Evolutionary conservation across 2,113 vertebrate species (phyloP), one percentile per base, ranked within the genome.

Genomic region (Seriola aureovittata): DNA sequence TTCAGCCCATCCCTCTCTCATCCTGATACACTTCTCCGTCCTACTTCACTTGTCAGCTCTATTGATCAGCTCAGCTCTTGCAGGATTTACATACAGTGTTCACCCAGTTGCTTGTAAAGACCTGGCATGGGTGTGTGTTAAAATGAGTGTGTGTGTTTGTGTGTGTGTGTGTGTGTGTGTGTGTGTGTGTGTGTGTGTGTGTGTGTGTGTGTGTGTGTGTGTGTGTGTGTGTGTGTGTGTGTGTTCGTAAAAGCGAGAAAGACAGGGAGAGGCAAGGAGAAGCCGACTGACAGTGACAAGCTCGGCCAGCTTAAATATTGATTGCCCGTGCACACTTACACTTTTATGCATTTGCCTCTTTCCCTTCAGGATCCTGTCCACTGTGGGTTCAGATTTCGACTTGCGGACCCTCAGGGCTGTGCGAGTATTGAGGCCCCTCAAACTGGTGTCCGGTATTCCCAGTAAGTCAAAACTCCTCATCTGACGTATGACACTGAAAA

Each of bases 381-480:
- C 95, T 32, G 91, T 96, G 74, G 98, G 98, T 59, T 97, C 97
- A 32, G 97, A 98, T 80, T 98, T 99, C 0, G 98, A 99, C 54
- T 96, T 99, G 87, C 97, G 99, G 93, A 99, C 98, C 1, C 96
- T 99, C 88, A 95, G 98, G 83, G 98, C 98, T 54, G 99, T 99
- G 91, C 94, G 98, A 52, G 98, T 99, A 12, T 93, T 99, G 77
- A 96, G 98, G 76, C 98, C 98, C 1, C 95, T 99, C 82, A 96
- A 99, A 75, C 96, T 99, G 90, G 98, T 99, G 81, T 99, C 98
- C 13, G 98, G 98, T 89, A 99, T 99, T 92, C 98, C 98, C 9
- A 99, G 98, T 99, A 94, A 99, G 98, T 93, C 8, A 11, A 74
- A 46, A 23, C 21, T 75, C 44, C 42, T 72, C 23, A 44, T 75